Evolutionary conservation across 1,140 invertebrate genomes (phyloP).

Genomic region (Copidosoma floridanum): DNA sequence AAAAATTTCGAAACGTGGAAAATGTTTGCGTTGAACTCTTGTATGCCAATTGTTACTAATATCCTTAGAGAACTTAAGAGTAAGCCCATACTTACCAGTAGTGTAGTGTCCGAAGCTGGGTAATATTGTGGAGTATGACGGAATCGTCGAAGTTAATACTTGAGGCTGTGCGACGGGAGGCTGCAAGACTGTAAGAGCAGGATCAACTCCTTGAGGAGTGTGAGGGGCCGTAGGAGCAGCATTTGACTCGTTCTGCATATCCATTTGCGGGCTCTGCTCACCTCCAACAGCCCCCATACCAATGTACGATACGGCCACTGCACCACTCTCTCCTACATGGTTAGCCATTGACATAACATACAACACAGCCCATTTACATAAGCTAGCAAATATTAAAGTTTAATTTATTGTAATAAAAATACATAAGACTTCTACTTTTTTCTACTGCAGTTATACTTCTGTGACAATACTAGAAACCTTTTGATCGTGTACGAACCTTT

Average conservation of each 20-base stretch:
- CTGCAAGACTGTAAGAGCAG: slow-evolving; percentile 59
- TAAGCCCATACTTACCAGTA: slow-evolving; percentile 67
- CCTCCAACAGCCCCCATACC: slow-evolving; percentile 56
- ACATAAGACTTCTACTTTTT: no score
- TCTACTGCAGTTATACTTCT: no score
- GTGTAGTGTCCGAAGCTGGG: slow-evolving; percentile 72
- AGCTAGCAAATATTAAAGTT: slow-evolving; percentile 30
- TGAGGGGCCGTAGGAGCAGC: slow-evolving; percentile 57
- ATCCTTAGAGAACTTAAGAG: slow-evolving; percentile 2
- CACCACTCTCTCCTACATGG: slow-evolving; percentile 56
- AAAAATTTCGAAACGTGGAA: slow-evolving; percentile 8
- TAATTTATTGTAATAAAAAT: neutral
- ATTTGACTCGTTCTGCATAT: slow-evolving; percentile 60
- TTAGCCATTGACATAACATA: slow-evolving; percentile 55
- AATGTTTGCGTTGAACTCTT: no score
- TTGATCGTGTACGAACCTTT: no score
- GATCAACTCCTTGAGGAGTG: slow-evolving; percentile 50
- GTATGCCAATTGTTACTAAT: no score
- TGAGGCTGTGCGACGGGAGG: slow-evolving; percentile 57
- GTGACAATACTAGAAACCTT: no score
- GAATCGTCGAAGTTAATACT: slow-evolving; percentile 53
- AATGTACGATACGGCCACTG: slow-evolving; percentile 59
- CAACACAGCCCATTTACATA: slow-evolving; percentile 55
- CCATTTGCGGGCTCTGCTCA: slow-evolving; percentile 62
- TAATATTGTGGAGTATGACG: slow-evolving; percentile 64